Conservation (phyloP, 2,888 invertebrate species). For the Synanthedon andrenaeformis region DNA sequence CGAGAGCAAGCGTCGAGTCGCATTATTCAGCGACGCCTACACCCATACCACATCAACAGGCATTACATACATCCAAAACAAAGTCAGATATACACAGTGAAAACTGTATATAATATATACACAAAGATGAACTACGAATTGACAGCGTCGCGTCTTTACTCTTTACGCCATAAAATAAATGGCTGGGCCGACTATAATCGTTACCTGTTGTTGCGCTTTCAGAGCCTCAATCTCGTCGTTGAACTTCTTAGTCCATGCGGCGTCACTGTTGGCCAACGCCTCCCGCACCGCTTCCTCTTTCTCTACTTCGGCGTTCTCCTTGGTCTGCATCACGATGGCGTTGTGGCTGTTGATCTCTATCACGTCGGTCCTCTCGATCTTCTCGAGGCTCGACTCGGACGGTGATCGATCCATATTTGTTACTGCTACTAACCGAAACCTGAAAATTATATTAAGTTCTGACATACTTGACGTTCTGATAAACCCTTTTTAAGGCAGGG, state of each 20-base stretch:
- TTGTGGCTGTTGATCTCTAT: slow-evolving; percentile 75
- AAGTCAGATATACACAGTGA: background rate
- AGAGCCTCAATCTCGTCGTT: slow-evolving; percentile 44
- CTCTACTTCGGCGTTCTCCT: slow-evolving; percentile 74
- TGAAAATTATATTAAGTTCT: slow-evolving; percentile 13
- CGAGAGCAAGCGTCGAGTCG: slow-evolving; percentile 73
- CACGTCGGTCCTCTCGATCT: slow-evolving; percentile 76
- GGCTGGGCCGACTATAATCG: too few relatives aligned
- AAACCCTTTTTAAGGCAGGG: slow-evolving; percentile 1
- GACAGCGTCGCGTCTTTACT: too few relatives aligned
- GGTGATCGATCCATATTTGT: slow-evolving; percentile 81
- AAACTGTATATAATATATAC: background rate
- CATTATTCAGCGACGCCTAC: slow-evolving; percentile 70
- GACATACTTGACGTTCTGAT: background rate
- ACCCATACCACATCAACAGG: background rate
- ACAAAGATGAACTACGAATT: too few relatives aligned
- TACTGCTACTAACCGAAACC: slow-evolving; percentile 80
- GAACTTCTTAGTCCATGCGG: slow-evolving; percentile 51
- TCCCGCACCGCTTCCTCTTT: slow-evolving; percentile 62
- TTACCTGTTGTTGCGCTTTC: background rate
- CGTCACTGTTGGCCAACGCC: slow-evolving; percentile 69
- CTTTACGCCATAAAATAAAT: too few relatives aligned
- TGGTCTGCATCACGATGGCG: slow-evolving; percentile 75
- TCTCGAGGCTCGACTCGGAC: slow-evolving; percentile 82
- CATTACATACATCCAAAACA: background rate